Evolutionary conservation across 2,113 vertebrate species (phyloP).

Genomic region (Phainopepla nitens): DNA sequence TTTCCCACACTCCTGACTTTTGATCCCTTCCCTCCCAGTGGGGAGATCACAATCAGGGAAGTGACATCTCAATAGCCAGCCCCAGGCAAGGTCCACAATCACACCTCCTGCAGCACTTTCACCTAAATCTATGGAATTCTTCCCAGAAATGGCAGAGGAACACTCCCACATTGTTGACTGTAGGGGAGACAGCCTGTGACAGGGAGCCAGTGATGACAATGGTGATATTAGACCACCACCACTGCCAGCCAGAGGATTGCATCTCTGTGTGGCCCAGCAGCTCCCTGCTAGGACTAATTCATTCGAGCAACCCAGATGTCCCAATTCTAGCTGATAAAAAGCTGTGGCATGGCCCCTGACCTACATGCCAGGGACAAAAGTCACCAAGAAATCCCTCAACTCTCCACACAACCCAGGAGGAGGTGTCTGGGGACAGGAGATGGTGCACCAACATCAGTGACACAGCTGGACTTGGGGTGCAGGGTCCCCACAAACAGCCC

Average conservation of each 20-base stretch:
- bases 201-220: fast-evolving
- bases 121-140: not conserved
- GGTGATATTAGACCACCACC: not conserved
- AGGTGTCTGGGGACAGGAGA: not conserved
- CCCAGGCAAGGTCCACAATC: not conserved
- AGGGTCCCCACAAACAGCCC: not conserved
- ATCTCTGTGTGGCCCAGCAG: not conserved
- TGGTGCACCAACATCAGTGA: fast-evolving
- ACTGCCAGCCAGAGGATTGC: not conserved
- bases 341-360: not conserved
- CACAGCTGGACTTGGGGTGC: not conserved
- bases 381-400: not conserved
- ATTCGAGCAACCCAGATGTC: not conserved
- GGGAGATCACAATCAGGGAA: not conserved
- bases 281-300: not conserved
- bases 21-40: not conserved
- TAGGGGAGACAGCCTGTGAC: not conserved
- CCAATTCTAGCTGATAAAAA: not conserved
- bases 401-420: fast-evolving
- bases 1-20: not conserved
- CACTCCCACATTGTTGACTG: not conserved
- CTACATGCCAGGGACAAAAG: not conserved
- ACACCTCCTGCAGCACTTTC: not conserved
- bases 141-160: not conserved
- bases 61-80: not conserved